A percentile compares a stretch with the other conserved stretches of the same genome.
These are phyloP conservation scores for Myotis findleyi DNA, from an alignment of 2,797 vertebrate genomes.

Conservation along the genomic window DNA sequence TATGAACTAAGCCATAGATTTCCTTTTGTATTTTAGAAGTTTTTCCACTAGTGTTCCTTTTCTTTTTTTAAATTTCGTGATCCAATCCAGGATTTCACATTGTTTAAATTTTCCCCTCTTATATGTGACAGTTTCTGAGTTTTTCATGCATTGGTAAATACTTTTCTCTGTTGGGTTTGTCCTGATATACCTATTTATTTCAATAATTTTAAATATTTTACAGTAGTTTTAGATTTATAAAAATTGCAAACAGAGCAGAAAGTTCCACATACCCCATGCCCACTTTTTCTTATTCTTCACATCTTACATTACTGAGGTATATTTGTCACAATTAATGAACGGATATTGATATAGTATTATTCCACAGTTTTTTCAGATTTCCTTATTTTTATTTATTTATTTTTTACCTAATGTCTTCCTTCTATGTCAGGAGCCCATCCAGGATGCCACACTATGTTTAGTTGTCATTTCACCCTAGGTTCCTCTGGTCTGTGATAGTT, in stretches of 20 bases:
- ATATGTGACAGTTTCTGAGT: neutral
- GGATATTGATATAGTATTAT: neutral
- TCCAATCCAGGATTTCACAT: neutral
- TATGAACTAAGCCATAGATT: neutral
- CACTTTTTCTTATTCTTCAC: neutral
- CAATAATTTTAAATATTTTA: neutral
- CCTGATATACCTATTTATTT: neutral
- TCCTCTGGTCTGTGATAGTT: neutral
- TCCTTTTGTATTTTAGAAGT: neutral
- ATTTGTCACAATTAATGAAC: slow-evolving; percentile 3
- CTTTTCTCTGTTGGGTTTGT: neutral
- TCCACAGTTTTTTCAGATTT: neutral
- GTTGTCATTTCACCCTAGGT: neutral
- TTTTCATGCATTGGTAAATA: neutral
- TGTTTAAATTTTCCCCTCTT: neutral
- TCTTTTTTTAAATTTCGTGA: neutral
- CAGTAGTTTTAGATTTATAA: neutral
- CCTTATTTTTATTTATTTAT: neutral
- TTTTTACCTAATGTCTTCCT: neutral
- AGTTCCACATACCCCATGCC: neutral
- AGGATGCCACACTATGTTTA: neutral
- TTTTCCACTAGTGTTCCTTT: neutral
- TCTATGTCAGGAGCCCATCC: neutral
- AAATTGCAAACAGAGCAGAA: neutral
- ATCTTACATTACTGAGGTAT: neutral